Conservation (phyloP, 2,113 vertebrate species). For the Furnarius figulus region DNA sequence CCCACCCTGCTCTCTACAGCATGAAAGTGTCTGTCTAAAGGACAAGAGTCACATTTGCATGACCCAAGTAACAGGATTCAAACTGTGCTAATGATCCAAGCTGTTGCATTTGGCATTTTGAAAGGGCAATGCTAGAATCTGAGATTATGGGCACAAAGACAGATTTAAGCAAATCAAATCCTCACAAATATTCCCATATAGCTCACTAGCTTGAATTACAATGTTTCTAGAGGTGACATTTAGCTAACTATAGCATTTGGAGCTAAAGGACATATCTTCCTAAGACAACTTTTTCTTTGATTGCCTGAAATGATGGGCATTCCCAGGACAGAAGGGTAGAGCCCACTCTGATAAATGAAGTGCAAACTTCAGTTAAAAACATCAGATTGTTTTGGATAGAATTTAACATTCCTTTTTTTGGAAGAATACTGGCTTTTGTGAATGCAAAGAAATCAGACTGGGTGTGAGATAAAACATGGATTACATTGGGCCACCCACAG, state of each 20-base stretch:
- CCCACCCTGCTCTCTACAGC: background rate
- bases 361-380: background rate
- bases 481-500: background rate
- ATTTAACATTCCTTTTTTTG: background rate
- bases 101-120: constrained; percentile 50
- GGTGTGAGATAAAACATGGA: background rate
- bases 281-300: background rate
- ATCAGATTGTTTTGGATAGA: background rate
- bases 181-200: constrained; percentile 1
- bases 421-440: background rate
- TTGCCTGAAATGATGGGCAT: background rate
- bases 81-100: constrained; percentile 51
- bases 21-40: constrained; percentile 26
- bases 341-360: background rate
- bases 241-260: background rate
- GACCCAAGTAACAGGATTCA: constrained; percentile 34
- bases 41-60: constrained; percentile 7
- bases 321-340: background rate
- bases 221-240: constrained; percentile 47
- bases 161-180: constrained; percentile 19
- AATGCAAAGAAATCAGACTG: background rate
- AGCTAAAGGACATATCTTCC: background rate
- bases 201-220: constrained; percentile 38
- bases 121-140: constrained; percentile 51
- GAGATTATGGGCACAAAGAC: constrained; percentile 39